Evolutionary conservation across 2,113 vertebrate genomes (phyloP), one percentile per base, ranked within the genome.

Genomic region (Gobio gobio): DNA sequence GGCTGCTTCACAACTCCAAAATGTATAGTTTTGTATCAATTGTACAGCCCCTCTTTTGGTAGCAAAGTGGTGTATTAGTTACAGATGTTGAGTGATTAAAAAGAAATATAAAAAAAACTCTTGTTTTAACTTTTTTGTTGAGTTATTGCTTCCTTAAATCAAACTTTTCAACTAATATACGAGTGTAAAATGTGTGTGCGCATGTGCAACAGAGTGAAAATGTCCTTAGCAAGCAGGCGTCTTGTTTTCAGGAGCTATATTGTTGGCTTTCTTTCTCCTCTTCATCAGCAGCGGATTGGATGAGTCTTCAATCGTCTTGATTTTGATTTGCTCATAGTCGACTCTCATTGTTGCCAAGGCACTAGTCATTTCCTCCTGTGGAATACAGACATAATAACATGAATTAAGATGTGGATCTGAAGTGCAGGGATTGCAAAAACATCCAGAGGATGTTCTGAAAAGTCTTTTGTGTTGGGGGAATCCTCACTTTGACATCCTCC

Each of bases 361-460:
- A 91, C 97, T 99, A 86, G 97, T 99, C 98, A 99, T 98, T 93
- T 99, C 98, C 94, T 99, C 98, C 98, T 99, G 93, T 0, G 0
- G 13, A 8, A 54, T 61, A 72, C 14, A 24, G 36, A 63, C 14
- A 59, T 40, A 36, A 16, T 3, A 80, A 40, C 40, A 40, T 7
- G 29, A 84, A 79, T 43, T 10, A 61, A 59, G 54, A 78, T 43
- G 22, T 24, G 47, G 76, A 66, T 45, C 9, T 81, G 40, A 64
- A 14, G 16, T 75, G 45, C 45, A 49, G 13, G 49, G 24, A 49
- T n/a, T 73, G 36, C 40, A n/a, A 45, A 43, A 43, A n/a, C 10
- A 6, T 72, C 7, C 7, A 9, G 16, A 33, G 36, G 29, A 43
- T 43, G 1, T 70, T 70, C 66, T n/a, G 10, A 70, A 40, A 70